Base-by-base conservation (phyloP, 2,888 invertebrate genomes). In the Cataglyphis cursor region DNA sequence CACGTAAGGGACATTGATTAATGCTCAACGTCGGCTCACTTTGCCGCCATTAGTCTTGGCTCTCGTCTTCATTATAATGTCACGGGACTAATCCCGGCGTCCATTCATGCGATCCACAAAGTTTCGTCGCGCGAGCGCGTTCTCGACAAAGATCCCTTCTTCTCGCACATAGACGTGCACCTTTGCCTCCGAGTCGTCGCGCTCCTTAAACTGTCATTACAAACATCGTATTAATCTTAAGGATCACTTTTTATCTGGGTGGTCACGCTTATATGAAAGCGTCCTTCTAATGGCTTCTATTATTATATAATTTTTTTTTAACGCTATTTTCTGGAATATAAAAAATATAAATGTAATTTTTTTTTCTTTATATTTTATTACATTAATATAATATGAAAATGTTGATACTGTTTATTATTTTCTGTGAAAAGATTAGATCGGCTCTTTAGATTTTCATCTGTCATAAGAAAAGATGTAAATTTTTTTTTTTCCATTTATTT, bases 21-120 rank as follows among this genome's bases (percentile, higher is more conserved):
- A 90, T 90, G 90, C 59, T 72, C 51, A 8, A 72, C 90, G 85
- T 85, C 88, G 85, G 82, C 83, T 88, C 91, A 89, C 87, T 86
- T 86, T 81, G 87, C 85, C 82, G 89, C 88, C 91, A 92, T 91
- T 92, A 91, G 89, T 91, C 92, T 90, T 89, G 86, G 81, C 87
- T 86, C 90, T 90, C 89, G 85, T 90, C 91, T 89, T 89, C 87
- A 89, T 90, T 90, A 90, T 87, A 91, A 90, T 83, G 87, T 90
- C 90, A 88, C 82, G 85, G 74, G 82, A 84, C 89, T 89, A 85
- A 91, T 87, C 85, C 88, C 85, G 84, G 70, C 80, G 87, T 51
- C 83, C 87, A 89, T 88, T 88, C 87, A 81, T 62, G 66, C 82
- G 75, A 84, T 85, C 88, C 84, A 84, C 76, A 41, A 48, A 66